Evolutionary conservation across 2,113 vertebrate species (phyloP), one percentile per base, ranked within the genome.

Genomic region (Donacobius atricapilla): DNA sequence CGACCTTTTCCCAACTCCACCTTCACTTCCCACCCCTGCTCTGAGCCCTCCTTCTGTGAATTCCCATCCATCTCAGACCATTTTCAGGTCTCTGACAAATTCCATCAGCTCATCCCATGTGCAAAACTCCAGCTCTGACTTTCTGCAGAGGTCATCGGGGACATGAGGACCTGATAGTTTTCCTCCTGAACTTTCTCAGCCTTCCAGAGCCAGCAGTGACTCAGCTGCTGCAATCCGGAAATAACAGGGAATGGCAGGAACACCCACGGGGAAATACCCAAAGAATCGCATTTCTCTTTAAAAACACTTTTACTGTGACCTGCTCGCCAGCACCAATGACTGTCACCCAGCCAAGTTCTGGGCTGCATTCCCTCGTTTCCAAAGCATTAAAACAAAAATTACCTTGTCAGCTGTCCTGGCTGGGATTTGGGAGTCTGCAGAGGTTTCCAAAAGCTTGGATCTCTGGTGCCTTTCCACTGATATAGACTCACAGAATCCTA

Each of bases 211-310:
- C 63, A 80, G 76, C 68, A 45, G 78, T 92, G 94, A 92, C 61
- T 94, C 69, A 88, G 79, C 75, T 79, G 35, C 73, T 71, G 47
- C 56, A 33, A 44, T 51, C 86, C 77, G 75, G 93, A 93, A 93
- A 68, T 88, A 92, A 76, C 70, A 87, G 42, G 57, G 82, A 92
- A 90, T 7, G 57, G 79, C 83, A 88, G 86, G 66, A 96, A 88
- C 63, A 66, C 85, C 91, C 17, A 0, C 7, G 0, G 91, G 91
- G 91, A 88, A 87, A 85, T 90, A 82, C 82, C 70, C 75, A 88
- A 27, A 87, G 78, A 71, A 35, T 44, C 5, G 2, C 18, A 47
- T 78, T 87, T 84, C 69, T 79, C 82, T 79, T 84, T 39, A 87
- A 75, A 92, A 87, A 22, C 3, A 8, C 35, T 73, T 87, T 25